phyloP scores from a whole-genome alignment of 2,113 vertebrate species.

The Psittacus erithacus region DNA sequence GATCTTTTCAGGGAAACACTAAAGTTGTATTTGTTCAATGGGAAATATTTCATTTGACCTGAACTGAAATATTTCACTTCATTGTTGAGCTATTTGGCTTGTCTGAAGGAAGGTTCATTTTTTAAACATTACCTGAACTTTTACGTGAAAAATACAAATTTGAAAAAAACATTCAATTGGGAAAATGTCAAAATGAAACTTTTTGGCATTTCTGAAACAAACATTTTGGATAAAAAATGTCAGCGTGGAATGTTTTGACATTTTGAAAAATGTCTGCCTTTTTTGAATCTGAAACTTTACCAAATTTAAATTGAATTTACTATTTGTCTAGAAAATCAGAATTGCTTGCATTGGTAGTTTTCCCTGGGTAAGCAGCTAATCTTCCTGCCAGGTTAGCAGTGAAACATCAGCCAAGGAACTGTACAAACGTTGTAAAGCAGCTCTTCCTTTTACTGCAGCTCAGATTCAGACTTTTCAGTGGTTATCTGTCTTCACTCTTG shows the following conservation, averaged over 20 bases:
- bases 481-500: not conserved
- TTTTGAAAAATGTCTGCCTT: conserved; percentile 34
- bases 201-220: conserved; percentile 53
- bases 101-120: not conserved
- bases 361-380: conserved; percentile 15
- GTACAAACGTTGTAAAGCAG: not conserved
- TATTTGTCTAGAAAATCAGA: conserved; percentile 30
- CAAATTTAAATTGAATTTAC: conserved; percentile 53
- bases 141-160: conserved; percentile 15
- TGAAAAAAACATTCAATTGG: not conserved
- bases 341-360: not conserved
- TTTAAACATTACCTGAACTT: conserved; percentile 36
- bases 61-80: not conserved
- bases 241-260: conserved; percentile 52
- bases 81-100: not conserved
- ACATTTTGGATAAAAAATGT: conserved; percentile 54
- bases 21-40: not conserved
- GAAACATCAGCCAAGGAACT: not conserved
- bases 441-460: not conserved
- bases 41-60: not conserved
- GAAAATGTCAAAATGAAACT: conserved; percentile 55
- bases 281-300: conserved; percentile 28
- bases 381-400: not conserved
- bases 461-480: not conserved
- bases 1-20: not conserved